Evolutionary conservation across 1,140 invertebrate species (phyloP).

Genomic region (Drosophila paulistorum): DNA sequence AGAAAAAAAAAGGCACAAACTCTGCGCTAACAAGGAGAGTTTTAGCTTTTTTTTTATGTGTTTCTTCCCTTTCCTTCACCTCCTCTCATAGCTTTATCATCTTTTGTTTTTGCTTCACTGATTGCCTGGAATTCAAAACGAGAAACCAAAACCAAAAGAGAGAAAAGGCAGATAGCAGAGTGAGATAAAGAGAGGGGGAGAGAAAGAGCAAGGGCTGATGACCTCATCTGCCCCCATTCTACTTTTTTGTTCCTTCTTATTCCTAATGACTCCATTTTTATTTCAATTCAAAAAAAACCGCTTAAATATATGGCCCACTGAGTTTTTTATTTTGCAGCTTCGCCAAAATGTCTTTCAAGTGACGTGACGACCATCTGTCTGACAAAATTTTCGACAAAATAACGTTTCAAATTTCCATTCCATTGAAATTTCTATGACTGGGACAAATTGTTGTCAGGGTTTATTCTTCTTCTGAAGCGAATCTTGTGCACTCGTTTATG

Average conservation of each 20-base stretch:
- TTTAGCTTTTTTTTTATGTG: not conserved
- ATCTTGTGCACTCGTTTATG: too few species aligned
- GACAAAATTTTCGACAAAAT: not conserved
- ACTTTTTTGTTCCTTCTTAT: constrained; percentile 11
- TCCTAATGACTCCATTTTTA: constrained; percentile 32
- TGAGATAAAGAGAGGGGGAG: not conserved
- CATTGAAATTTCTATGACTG: not conserved
- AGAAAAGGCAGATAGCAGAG: not conserved
- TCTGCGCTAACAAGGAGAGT: constrained; percentile 7
- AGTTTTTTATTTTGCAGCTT: not conserved
- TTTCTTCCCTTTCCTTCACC: not conserved
- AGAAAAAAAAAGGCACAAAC: not conserved
- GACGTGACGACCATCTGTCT: constrained; percentile 11
- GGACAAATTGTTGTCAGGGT: not conserved
- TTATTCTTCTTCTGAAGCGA: not conserved
- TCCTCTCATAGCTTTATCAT: constrained; percentile 17
- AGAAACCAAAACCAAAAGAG: constrained; percentile 2
- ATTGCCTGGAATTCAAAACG: constrained; percentile 58
- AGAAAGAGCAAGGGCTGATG: constrained; percentile 41
- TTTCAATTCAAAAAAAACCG: constrained; percentile 5
- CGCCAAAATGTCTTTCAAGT: constrained; percentile 1
- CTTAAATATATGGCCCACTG: not conserved
- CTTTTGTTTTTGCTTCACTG: constrained; percentile 53
- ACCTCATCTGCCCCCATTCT: constrained; percentile 45
- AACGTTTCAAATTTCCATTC: not conserved